A percentile compares a stretch with the other conserved stretches of the same genome.
Evolutionary conservation across 2,113 vertebrate genomes (phyloP).

Genomic region (Myiozetetes cayanensis): DNA sequence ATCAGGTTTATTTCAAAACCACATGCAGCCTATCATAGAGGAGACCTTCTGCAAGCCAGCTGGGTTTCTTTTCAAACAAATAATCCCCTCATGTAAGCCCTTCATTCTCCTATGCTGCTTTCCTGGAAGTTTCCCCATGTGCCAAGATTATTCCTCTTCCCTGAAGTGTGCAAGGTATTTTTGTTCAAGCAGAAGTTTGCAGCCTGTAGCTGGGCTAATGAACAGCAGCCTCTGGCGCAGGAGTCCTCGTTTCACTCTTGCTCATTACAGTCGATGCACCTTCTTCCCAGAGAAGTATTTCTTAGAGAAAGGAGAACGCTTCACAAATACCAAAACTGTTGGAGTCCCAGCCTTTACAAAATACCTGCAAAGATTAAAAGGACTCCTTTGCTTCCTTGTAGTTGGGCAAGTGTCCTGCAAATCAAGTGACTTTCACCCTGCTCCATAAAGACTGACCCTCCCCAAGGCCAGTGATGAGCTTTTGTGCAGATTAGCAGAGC

Average conservation of each 20-base stretch:
- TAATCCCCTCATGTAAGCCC: conserved; percentile 23
- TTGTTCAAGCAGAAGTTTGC: neutral
- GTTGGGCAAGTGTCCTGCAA: neutral
- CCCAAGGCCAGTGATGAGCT: neutral
- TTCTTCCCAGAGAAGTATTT: conserved; percentile 82
- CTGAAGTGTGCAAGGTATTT: neutral
- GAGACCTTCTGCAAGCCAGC: conserved; percentile 39
- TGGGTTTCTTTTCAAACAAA: conserved; percentile 31
- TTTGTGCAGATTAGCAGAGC: neutral
- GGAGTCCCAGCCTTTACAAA: conserved; percentile 86
- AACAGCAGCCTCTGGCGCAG: neutral
- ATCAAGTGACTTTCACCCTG: neutral
- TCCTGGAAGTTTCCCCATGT: neutral
- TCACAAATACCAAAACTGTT: conserved; percentile 82
- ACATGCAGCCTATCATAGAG: neutral
- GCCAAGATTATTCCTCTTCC: neutral
- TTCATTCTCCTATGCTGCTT: neutral
- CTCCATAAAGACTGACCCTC: neutral
- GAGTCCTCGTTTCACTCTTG: neutral
- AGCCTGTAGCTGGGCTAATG: neutral
- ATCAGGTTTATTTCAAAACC: conserved; percentile 26
- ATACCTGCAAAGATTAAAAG: conserved; percentile 76
- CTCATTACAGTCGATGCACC: conserved; percentile 62
- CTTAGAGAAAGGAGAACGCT: conserved; percentile 77
- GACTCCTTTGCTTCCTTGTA: neutral